phyloP scores from a whole-genome alignment of 2,888 invertebrate genomes.

The Vannuccia rotundouncinata region DNA sequence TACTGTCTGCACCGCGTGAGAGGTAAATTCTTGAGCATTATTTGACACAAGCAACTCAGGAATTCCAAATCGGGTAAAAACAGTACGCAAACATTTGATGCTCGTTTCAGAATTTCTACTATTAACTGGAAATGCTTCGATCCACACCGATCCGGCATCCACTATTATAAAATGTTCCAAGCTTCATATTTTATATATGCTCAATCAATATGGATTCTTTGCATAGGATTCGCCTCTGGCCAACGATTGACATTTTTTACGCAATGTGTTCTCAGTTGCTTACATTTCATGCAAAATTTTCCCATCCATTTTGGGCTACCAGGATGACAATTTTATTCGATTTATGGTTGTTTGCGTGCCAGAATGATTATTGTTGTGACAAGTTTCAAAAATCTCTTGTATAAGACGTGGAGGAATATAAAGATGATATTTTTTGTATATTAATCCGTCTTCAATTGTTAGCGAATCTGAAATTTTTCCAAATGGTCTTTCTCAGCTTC shows the following conservation, averaged over 20 bases:
- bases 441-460: conserved; percentile 31
- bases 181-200: conserved; percentile 30
- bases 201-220: conserved; percentile 33
- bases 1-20: conserved; percentile 27
- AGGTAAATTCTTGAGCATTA: conserved; percentile 34
- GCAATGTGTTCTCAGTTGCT: conserved; percentile 8
- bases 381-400: conserved; percentile 22
- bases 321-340: conserved; percentile 3
- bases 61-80: conserved; percentile 36
- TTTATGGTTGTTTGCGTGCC: conserved; percentile 25
- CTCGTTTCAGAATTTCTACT: conserved; percentile 14
- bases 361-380: conserved; percentile 3
- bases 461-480: conserved; percentile 7
- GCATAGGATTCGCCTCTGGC: conserved; percentile 27
- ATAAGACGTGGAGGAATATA: conserved; percentile 22
- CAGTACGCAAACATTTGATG: conserved; percentile 31
- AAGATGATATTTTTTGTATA: conserved; percentile 14
- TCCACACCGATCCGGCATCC: conserved; percentile 36
- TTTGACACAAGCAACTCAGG: conserved; percentile 32
- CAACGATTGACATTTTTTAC: conserved; percentile 15
- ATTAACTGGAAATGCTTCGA: conserved; percentile 33
- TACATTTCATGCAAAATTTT: not conserved
- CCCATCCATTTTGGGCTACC: conserved; percentile 13
- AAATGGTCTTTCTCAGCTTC: conserved; percentile 27
- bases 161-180: conserved; percentile 36